Percentiles rank a stretch among this genome's conserved stretches.
Conservation (phyloP, 64 coral and sea anemone genomes). For the Montipora efflorescens region DNA sequence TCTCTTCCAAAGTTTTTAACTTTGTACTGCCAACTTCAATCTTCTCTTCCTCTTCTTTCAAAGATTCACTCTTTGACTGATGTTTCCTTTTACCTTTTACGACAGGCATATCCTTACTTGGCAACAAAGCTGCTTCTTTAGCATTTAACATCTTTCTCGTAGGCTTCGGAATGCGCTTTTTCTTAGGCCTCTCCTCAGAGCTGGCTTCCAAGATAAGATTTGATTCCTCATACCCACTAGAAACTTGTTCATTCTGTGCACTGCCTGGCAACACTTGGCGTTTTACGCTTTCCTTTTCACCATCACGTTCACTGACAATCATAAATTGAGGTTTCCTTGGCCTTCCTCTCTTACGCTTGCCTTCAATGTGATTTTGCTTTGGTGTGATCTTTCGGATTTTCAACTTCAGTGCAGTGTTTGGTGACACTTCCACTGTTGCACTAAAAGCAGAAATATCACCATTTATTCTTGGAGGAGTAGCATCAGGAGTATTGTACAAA, state of each 20-base stretch:
- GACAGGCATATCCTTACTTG: not conserved
- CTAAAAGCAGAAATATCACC: conserved; percentile 66
- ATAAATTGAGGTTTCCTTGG: conserved; percentile 46
- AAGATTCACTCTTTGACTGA: not conserved
- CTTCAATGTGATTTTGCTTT: conserved; percentile 36
- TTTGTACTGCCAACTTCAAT: not conserved
- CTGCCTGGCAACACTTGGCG: not conserved
- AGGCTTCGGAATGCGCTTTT: conserved; percentile 57
- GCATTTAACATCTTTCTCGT: conserved; percentile 20
- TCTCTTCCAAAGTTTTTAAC: not conserved
- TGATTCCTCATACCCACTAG: not conserved
- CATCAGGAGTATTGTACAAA: not conserved
- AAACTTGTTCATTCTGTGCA: not conserved
- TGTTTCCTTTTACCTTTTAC: conserved; percentile 4
- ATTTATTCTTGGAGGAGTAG: conserved; percentile 70
- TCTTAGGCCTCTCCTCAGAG: conserved; percentile 2
- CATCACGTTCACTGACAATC: conserved; percentile 72
- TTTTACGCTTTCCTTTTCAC: conserved; percentile 1
- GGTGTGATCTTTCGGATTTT: conserved; percentile 91
- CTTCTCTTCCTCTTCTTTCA: conserved; percentile 1
- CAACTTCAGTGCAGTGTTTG: conserved; percentile 76
- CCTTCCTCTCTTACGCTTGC: conserved; percentile 45
- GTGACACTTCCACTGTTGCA: conserved; percentile 76
- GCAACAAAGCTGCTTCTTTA: conserved; percentile 18
- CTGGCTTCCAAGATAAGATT: not conserved